Conservation (phyloP, 2,797 vertebrate species). For the Neopelma chrysocephalum region DNA sequence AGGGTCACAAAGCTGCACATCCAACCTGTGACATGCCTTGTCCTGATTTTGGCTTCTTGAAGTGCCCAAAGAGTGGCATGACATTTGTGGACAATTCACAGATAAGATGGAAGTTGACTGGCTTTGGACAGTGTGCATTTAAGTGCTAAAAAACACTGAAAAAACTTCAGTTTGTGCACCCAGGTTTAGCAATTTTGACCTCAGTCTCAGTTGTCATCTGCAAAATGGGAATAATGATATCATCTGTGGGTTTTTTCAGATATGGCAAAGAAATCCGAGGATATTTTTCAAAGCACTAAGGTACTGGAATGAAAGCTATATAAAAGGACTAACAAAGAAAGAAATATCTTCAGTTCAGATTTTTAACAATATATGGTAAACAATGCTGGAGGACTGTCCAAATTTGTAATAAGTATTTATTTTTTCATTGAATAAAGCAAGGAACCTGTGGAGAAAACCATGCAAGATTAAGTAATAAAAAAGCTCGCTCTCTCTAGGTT, state of each 20-base stretch:
- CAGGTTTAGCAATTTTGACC: not conserved
- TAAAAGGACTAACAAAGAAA: not conserved
- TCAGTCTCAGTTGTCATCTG: not conserved
- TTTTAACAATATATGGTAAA: not conserved
- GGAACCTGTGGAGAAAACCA: not conserved
- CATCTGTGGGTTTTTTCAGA: accelerated
- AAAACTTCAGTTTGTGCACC: not conserved
- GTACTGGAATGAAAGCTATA: not conserved
- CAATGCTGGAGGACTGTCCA: not conserved
- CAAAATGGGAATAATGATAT: not conserved
- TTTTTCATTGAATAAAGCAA: not conserved
- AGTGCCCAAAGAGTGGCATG: accelerated
- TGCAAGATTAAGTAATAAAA: not conserved
- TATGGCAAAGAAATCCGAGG: not conserved
- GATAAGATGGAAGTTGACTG: not conserved
- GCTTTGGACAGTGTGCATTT: not conserved
- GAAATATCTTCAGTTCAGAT: not conserved
- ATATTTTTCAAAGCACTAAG: not conserved
- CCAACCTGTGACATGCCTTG: not conserved
- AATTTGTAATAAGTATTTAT: not conserved
- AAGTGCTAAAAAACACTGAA: not conserved
- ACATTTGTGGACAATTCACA: not conserved
- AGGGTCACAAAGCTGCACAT: not conserved
- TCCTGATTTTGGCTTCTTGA: not conserved
- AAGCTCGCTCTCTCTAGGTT: not conserved